Conservation (phyloP, 2,797 vertebrate species). For the Chanos chanos region DNA sequence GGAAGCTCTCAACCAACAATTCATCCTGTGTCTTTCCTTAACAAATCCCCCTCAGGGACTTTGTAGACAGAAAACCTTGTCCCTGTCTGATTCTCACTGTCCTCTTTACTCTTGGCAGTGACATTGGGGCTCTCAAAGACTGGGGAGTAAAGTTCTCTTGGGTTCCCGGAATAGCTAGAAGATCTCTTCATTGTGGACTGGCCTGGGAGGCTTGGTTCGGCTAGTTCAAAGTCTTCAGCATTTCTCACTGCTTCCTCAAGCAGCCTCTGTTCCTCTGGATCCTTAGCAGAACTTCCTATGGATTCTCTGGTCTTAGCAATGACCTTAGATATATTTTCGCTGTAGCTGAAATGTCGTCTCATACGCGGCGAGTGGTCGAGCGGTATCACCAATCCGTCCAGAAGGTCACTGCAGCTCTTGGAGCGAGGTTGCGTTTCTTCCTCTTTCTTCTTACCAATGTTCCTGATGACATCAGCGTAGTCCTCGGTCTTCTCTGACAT, state of each 20-base stretch:
- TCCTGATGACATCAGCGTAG: constrained; percentile 89
- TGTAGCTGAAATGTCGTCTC: constrained; percentile 66
- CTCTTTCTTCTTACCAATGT: constrained; percentile 70
- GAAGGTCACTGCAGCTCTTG: constrained; percentile 64
- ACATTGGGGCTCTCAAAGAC: constrained; percentile 64
- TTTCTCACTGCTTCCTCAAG: constrained; percentile 65
- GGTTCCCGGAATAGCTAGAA: not conserved
- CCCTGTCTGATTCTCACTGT: constrained; percentile 27
- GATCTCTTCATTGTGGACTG: not conserved
- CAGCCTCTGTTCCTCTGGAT: constrained; percentile 64
- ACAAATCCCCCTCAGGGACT: constrained; percentile 49
- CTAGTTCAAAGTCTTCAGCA: constrained; percentile 58
- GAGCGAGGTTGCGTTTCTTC: constrained; percentile 60
- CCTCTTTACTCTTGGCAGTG: constrained; percentile 53
- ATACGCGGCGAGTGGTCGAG: constrained; percentile 68
- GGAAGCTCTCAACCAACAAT: not conserved
- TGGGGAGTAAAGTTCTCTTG: constrained; percentile 1
- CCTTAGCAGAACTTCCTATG: constrained; percentile 26
- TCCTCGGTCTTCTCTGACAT: constrained; percentile 86
- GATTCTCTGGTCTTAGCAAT: constrained; percentile 50
- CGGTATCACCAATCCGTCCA: constrained; percentile 59
- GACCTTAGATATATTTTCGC: constrained; percentile 64
- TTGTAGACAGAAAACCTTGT: constrained; percentile 64
- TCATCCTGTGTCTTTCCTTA: constrained; percentile 39
- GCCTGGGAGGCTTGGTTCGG: not conserved